Evolutionary conservation across 2,888 invertebrate species (phyloP).

Genomic region (Diplazon laetatorius): DNA sequence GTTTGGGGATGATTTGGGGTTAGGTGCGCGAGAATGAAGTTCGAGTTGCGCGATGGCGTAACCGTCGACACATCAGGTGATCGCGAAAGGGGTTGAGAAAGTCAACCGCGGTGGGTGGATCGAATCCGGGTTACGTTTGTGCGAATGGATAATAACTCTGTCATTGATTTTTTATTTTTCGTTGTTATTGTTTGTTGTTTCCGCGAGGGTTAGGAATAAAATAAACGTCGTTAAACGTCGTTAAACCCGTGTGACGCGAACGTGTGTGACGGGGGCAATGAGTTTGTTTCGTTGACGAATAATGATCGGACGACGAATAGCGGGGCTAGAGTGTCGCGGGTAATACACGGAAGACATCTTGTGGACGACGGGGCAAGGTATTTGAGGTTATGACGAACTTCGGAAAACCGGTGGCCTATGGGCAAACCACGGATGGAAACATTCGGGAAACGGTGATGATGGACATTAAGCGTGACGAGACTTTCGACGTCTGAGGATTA

Average conservation of each 20-base stretch:
- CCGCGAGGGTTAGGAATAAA: no score
- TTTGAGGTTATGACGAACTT: slow-evolving; percentile 55
- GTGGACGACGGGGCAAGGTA: not conserved
- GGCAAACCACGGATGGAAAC: not conserved
- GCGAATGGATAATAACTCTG: no score
- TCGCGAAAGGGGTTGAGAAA: not conserved
- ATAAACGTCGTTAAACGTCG: no score
- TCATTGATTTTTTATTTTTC: no score
- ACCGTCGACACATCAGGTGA: slow-evolving; percentile 16
- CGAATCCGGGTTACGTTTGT: no score
- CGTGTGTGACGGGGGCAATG: not conserved
- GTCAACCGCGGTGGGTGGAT: slow-evolving; percentile 11
- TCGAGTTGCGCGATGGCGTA: slow-evolving; percentile 9
- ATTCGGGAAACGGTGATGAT: slow-evolving; percentile 22
- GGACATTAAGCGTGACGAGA: slow-evolving; percentile 20
- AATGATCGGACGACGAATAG: not conserved
- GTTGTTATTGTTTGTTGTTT: no score
- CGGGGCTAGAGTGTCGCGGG: not conserved
- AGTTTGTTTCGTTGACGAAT: not conserved
- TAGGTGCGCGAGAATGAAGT: no score
- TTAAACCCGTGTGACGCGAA: no score
- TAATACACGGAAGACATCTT: not conserved
- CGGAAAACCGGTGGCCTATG: slow-evolving; percentile 22
- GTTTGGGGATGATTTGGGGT: no score
- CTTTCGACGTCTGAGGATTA: slow-evolving; percentile 56